Percentiles rank a stretch among this genome's conserved stretches.
These are phyloP conservation scores for Mionectes olivaceus DNA, from an alignment of 2,797 vertebrate species.

Conservation along the genomic window DNA sequence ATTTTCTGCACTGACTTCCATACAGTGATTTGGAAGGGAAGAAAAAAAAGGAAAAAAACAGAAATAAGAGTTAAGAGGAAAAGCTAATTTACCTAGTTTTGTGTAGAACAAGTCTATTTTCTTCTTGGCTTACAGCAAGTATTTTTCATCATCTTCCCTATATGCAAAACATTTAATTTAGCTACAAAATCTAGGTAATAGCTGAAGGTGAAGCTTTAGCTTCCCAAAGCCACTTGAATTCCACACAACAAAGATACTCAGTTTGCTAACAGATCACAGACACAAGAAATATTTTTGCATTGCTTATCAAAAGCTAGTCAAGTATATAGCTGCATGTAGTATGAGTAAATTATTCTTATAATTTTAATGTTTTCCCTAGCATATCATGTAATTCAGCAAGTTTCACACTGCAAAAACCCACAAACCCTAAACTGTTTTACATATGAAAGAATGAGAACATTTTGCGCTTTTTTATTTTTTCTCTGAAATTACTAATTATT, in stretches of 20 bases:
- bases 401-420: neutral
- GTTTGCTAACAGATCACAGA: slow-evolving; percentile 55
- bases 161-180: slow-evolving; percentile 14
- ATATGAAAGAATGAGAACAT: neutral
- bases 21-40: neutral
- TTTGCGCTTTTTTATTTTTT: neutral
- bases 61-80: neutral
- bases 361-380: neutral
- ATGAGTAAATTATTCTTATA: neutral
- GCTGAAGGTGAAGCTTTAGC: slow-evolving; percentile 48
- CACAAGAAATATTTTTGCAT: slow-evolving; percentile 17
- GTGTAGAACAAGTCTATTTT: slow-evolving; percentile 51
- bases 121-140: slow-evolving; percentile 30
- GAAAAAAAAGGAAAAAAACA: neutral
- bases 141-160: slow-evolving; percentile 9
- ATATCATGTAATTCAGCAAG: neutral
- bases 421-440: neutral
- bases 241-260: neutral
- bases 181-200: slow-evolving; percentile 22
- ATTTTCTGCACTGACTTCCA: neutral
- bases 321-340: neutral
- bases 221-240: slow-evolving; percentile 57
- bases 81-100: slow-evolving; percentile 40
- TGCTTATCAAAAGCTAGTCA: neutral
- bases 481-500: neutral